phyloP scores from a whole-genome alignment of 2,888 invertebrate genomes.

The Alloplasta piceator region DNA sequence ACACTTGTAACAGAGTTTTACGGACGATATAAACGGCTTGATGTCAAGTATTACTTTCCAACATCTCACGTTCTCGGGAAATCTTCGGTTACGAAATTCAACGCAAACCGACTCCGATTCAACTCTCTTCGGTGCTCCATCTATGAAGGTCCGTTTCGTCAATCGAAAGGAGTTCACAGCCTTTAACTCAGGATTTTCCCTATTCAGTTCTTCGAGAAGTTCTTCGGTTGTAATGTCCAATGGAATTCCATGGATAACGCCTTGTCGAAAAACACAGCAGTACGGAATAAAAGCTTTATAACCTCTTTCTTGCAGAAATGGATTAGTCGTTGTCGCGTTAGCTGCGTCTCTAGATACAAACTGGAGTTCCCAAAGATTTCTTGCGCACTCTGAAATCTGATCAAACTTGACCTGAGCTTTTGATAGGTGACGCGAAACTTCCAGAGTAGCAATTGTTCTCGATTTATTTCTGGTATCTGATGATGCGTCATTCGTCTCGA shows the following conservation, averaged over 20 bases:
- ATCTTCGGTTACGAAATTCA: neutral
- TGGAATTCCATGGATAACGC: neutral
- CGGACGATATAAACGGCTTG: neutral
- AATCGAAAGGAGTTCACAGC: constrained; percentile 1
- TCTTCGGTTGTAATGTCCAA: neutral
- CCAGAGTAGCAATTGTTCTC: neutral
- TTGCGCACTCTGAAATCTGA: neutral
- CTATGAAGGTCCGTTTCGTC: neutral
- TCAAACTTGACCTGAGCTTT: neutral
- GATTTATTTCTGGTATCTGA: too few species aligned
- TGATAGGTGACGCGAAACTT: neutral
- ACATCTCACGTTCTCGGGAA: neutral
- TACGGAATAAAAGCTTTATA: neutral
- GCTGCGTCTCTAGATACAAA: neutral
- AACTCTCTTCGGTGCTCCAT: neutral
- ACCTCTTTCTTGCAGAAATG: neutral
- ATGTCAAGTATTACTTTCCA: neutral
- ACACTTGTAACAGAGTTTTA: constrained; percentile 32
- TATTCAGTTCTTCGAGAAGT: neutral
- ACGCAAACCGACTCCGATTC: constrained; percentile 20
- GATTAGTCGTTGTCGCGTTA: neutral
- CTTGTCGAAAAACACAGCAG: neutral
- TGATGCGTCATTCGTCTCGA: too few species aligned
- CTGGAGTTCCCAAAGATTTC: too few species aligned
- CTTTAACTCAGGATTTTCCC: neutral